phyloP scores from a whole-genome alignment of 2,797 vertebrate genomes.

The Nannoperca australis region DNA sequence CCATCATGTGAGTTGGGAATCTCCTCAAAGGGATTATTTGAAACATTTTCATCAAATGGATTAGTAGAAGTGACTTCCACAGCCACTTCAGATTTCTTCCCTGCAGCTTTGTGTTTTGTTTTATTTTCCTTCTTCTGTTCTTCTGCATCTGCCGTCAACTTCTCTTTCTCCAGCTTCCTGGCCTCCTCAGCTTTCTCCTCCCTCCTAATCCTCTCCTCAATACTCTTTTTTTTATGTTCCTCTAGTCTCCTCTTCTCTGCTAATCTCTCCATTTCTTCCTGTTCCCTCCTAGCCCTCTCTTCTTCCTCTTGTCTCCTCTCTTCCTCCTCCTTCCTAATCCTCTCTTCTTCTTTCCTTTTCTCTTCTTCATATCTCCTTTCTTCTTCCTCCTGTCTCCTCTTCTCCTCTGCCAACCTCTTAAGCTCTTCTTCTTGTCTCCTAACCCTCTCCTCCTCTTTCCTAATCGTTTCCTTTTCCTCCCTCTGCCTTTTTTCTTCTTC shows the following conservation, averaged over 20 bases:
- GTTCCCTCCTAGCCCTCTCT: not conserved
- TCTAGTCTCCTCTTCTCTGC: constrained; percentile 9
- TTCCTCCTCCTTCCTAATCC: not conserved
- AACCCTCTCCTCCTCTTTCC: not conserved
- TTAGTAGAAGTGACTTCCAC: constrained; percentile 43
- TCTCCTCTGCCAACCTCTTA: not conserved
- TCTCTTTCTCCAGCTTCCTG: constrained; percentile 12
- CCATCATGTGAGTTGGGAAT: constrained; percentile 29
- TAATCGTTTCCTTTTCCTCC: constrained; percentile 15
- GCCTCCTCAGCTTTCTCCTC: constrained; percentile 1
- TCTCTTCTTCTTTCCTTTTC: not conserved
- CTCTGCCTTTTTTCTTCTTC: constrained; percentile 8
- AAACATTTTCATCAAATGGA: constrained; percentile 67
- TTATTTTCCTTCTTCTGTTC: not conserved
- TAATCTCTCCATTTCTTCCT: constrained; percentile 14
- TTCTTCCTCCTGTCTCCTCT: constrained; percentile 16
- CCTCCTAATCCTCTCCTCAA: constrained; percentile 7
- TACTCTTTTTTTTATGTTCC: constrained; percentile 20
- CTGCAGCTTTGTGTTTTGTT: constrained; percentile 11
- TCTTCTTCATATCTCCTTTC: not conserved
- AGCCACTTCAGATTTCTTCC: constrained; percentile 10
- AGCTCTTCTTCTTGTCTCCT: constrained; percentile 19
- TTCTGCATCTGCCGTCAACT: constrained; percentile 3
- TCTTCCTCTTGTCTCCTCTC: not conserved
- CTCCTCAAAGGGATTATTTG: constrained; percentile 59